Percentiles rank a stretch among this genome's conserved stretches.
phyloP scores from a whole-genome alignment of 2,113 vertebrate genomes.

The Camelus bactrianus region DNA sequence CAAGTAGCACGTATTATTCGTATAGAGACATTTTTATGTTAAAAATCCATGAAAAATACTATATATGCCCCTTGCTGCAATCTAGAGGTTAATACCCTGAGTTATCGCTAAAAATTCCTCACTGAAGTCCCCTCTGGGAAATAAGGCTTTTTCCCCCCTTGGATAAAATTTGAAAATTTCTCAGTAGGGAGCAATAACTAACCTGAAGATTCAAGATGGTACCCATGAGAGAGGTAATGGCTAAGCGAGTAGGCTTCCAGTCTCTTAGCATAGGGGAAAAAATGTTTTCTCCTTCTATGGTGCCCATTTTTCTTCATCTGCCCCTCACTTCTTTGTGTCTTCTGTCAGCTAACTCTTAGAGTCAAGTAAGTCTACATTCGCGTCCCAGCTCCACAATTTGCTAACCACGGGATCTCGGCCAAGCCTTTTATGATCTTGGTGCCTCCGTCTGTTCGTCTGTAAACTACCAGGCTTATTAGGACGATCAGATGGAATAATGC shows the following conservation, averaged over 20 bases:
- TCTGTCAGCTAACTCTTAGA: background rate
- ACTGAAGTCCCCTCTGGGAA: background rate
- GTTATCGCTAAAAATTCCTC: background rate
- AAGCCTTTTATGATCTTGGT: background rate
- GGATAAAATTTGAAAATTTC: conserved; percentile 30
- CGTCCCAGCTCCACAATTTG: background rate
- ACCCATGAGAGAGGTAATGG: background rate
- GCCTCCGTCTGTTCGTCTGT: background rate
- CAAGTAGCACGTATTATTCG: background rate
- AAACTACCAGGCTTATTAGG: background rate
- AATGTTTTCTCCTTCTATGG: background rate
- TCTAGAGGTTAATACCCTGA: background rate
- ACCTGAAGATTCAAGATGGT: conserved; percentile 6
- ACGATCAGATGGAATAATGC: background rate
- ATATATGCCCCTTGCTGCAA: background rate
- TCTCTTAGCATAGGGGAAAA: background rate
- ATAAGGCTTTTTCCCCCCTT: background rate
- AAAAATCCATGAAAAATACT: background rate
- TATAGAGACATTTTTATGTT: conserved; percentile 1
- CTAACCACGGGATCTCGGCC: background rate
- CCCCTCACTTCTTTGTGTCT: background rate
- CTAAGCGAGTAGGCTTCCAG: background rate
- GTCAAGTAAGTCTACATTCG: background rate
- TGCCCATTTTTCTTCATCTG: background rate
- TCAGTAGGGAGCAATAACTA: background rate